Evolutionary conservation across 92 coral and sea anemone genomes (phyloP).

Genomic region (Palythoa grandiflora): DNA sequence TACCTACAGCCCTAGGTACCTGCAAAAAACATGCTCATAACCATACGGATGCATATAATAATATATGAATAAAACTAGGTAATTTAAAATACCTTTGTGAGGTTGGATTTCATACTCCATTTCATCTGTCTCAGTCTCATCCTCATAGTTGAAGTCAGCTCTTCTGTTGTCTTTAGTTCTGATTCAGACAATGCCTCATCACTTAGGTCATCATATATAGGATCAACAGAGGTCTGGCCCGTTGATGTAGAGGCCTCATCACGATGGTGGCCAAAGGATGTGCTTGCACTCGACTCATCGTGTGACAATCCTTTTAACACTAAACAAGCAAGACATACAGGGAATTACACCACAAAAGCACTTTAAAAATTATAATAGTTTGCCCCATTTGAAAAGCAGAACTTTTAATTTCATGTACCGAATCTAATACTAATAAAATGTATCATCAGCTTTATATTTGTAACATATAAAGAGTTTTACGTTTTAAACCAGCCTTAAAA

Average conservation of each 20-base stretch:
- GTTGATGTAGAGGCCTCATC: not conserved
- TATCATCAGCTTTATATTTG: not conserved
- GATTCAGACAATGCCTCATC: not conserved
- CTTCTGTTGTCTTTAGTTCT: not conserved
- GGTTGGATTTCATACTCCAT: not conserved
- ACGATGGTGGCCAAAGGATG: not conserved
- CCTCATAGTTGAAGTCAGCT: not conserved
- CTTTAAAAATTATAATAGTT: not conserved
- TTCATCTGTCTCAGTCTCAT: conserved; percentile 11
- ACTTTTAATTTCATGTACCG: not conserved
- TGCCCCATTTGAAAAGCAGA: not conserved
- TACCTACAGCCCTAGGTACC: too few species aligned
- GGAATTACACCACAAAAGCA: not conserved
- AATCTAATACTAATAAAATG: not conserved
- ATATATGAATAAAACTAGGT: not conserved
- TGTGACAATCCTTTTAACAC: too few species aligned
- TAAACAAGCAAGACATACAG: not conserved
- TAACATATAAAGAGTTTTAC: not conserved
- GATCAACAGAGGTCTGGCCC: not conserved
- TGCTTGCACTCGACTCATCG: not conserved
- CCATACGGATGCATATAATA: not conserved
- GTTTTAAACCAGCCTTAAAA: not conserved
- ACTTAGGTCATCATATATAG: not conserved
- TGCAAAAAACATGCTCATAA: not conserved
- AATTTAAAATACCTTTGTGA: not conserved